Conservation (phyloP, 2,113 vertebrate species). For the Phoenicopterus ruber region DNA sequence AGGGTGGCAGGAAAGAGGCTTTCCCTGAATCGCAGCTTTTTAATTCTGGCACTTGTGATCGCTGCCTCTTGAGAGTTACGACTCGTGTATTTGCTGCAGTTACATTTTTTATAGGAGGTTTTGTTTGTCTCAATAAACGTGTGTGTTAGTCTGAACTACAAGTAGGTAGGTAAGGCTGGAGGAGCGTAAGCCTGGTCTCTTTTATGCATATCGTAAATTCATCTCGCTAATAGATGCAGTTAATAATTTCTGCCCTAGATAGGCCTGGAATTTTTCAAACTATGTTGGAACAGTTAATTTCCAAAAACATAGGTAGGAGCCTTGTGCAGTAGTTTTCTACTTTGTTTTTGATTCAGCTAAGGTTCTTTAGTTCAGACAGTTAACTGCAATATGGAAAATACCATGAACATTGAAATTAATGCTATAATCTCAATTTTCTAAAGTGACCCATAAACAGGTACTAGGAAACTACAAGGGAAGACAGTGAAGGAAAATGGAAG, state of each 20-base stretch:
- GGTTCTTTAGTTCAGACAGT: background rate
- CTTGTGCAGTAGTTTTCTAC: background rate
- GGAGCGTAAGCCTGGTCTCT: background rate
- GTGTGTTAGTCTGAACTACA: background rate
- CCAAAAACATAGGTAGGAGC: background rate
- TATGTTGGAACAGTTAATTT: background rate
- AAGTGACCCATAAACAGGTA: background rate
- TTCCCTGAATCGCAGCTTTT: background rate
- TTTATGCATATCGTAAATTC: background rate
- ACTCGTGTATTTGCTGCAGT: background rate
- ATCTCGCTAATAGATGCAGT: background rate
- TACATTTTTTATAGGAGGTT: background rate
- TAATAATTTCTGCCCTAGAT: background rate
- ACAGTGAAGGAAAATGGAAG: background rate
- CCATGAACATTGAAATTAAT: background rate
- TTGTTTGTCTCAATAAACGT: background rate
- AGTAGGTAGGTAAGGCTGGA: background rate
- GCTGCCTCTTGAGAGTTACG: background rate
- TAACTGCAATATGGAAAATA: background rate
- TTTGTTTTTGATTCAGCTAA: background rate
- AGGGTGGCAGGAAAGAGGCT: background rate
- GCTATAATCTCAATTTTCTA: background rate
- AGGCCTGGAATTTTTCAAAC: constrained; percentile 15
- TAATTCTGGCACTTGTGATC: background rate
- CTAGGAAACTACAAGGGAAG: background rate